phyloP scores from a whole-genome alignment of 2,113 vertebrate genomes.

The Pelmatolapia mariae region DNA sequence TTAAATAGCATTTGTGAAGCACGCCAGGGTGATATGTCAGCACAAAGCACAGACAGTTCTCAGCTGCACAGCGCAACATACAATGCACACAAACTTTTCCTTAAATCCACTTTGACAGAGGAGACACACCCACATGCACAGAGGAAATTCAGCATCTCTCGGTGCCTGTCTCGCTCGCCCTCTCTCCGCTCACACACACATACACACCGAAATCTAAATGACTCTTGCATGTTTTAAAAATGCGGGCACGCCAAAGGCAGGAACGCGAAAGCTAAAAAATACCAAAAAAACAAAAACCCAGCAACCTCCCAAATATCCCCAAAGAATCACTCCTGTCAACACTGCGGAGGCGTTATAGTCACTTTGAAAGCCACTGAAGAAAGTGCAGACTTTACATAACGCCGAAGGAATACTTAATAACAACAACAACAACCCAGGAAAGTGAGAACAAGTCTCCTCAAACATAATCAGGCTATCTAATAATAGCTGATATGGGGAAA shows the following conservation, averaged over 20 bases:
- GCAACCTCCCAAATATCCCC: neutral
- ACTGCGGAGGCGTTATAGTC: neutral
- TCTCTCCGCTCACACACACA: neutral
- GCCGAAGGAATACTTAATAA: neutral
- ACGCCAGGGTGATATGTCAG: slow-evolving; percentile 31
- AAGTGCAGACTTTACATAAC: neutral
- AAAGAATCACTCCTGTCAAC: slow-evolving; percentile 17
- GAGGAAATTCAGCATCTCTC: neutral
- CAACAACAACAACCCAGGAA: neutral
- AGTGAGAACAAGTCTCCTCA: neutral
- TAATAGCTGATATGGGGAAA: neutral
- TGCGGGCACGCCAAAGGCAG: neutral
- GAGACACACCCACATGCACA: neutral
- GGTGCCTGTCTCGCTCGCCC: neutral
- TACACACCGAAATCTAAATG: neutral
- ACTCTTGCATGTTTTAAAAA: neutral
- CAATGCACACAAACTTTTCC: neutral
- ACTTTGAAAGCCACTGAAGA: slow-evolving; percentile 1
- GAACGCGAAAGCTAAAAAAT: neutral
- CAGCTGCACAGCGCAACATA: neutral
- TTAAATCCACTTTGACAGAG: neutral
- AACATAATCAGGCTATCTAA: neutral
- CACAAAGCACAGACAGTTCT: slow-evolving; percentile 13
- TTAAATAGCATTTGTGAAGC: slow-evolving; percentile 51
- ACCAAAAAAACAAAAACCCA: neutral